Evolutionary conservation across 1,140 invertebrate genomes (phyloP), one percentile per base, ranked within the genome.

Genomic region (Drosophila ficusphila): DNA sequence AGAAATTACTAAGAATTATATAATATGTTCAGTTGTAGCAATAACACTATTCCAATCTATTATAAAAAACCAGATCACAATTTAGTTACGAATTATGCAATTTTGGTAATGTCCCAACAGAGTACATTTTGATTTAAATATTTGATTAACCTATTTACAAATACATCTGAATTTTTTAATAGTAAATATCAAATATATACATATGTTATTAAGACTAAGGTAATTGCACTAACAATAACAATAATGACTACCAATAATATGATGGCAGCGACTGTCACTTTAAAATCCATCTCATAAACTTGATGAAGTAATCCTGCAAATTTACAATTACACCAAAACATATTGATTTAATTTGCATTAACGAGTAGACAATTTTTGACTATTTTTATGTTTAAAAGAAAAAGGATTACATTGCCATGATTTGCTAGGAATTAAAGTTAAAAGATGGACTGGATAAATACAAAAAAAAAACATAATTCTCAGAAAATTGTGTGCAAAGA

Each of bases 261-360:
- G 82, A 85, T 86, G 73, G 83, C 78, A 73, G 89, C 81, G 42
- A 76, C 79, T 83, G 79, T 86, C 79, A 90, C 79, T 90, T 90
- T 89, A 90, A 90, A 65, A 90, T 90, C 89, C 89, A 90, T 89
- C 89, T 90, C 89, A 90, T 85, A 62, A 90, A 90, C 75, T 90
- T 90, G 81, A 86, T 89, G 75, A 90, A 76, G 81, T 90, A 90
- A 69, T 90, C 89, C 89, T 90, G 89, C 65, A 90, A 90, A 86
- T 86, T 86, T 69, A 79, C 71, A 82, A 85, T 85, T 81, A 90
- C 81, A 86, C 64, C 70, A 73, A 73, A 62, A 73, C 48, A 76
- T 44, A 79, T 79, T 70, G 54, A 71, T 72, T 29, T 65, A 34
- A 65, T 39, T 67, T 46, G 54, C n/a, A 46, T 36, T 18, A 33